Evolutionary conservation across 1,140 invertebrate species (phyloP).

Genomic region (Listronotus bonariensis): DNA sequence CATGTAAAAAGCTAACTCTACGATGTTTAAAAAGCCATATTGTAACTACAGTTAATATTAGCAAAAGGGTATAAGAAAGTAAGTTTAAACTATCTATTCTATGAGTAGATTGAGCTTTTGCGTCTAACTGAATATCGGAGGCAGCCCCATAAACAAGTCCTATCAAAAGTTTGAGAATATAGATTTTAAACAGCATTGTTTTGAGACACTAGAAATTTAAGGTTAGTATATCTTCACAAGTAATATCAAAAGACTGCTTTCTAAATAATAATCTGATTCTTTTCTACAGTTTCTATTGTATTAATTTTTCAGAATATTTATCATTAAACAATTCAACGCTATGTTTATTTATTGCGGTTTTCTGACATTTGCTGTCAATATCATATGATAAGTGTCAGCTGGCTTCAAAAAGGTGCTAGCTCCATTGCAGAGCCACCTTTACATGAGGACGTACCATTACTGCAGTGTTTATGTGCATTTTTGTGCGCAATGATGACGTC

Average conservation of each 20-base stretch:
- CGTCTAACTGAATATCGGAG: conserved; percentile 85
- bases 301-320: background rate
- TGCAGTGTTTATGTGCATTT: too few relatives aligned
- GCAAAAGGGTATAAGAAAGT: conserved; percentile 87
- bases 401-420: too few relatives aligned
- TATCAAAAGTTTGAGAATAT: conserved; percentile 35
- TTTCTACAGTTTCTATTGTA: background rate
- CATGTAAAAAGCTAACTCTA: conserved; percentile 92
- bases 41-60: conserved; percentile 93
- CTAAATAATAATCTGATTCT: background rate
- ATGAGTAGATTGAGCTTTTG: conserved; percentile 83
- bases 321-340: background rate
- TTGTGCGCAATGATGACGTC: too few relatives aligned
- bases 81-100: conserved; percentile 92
- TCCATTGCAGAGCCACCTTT: too few relatives aligned
- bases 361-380: conserved; percentile 3
- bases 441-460: too few relatives aligned
- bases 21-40: conserved; percentile 99
- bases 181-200: conserved; percentile 14
- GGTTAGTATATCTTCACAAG: too few relatives aligned
- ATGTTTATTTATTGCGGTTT: background rate
- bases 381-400: conserved; percentile 12
- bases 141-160: conserved; percentile 61
- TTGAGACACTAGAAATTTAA: conserved; percentile 2
- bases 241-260: background rate